Percentiles rank a stretch among this genome's conserved stretches.
These are phyloP conservation scores for Hippocampus barbouri DNA, from an alignment of 2,113 vertebrate species.

Conservation along the genomic window DNA sequence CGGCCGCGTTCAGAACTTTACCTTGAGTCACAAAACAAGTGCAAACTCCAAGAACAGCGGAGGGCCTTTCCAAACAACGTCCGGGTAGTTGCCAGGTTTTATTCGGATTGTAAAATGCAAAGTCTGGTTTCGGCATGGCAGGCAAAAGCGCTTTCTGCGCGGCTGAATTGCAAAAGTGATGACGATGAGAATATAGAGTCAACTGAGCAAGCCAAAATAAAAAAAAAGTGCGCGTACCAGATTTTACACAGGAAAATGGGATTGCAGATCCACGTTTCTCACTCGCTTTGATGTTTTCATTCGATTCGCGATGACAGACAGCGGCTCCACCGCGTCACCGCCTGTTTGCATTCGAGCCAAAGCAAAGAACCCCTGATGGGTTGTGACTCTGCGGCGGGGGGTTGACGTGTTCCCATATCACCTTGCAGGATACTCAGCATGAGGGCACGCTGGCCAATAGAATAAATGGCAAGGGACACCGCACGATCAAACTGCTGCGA, in stretches of 20 bases:
- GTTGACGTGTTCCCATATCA: background rate
- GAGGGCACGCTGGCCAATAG: background rate
- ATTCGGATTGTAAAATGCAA: slow-evolving; percentile 53
- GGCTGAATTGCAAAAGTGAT: slow-evolving; percentile 23
- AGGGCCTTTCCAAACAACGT: slow-evolving; percentile 58
- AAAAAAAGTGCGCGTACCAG: slow-evolving; percentile 2
- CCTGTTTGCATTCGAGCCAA: background rate
- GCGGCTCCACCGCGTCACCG: background rate
- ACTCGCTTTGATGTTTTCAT: background rate
- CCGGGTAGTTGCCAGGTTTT: slow-evolving; percentile 46
- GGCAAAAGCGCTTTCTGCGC: slow-evolving; percentile 30
- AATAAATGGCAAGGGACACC: background rate
- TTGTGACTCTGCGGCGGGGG: background rate
- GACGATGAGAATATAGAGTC: slow-evolving; percentile 6
- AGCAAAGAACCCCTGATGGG: slow-evolving; percentile 2
- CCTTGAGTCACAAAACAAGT: slow-evolving; percentile 51
- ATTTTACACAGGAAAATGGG: background rate
- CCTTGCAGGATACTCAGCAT: background rate
- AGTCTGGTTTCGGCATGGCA: slow-evolving; percentile 33
- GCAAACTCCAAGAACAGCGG: slow-evolving; percentile 54
- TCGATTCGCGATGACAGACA: background rate
- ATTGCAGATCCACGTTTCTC: background rate
- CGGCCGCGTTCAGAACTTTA: slow-evolving; percentile 32
- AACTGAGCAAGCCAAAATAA: no score
- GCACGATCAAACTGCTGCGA: background rate